Base-by-base conservation (phyloP, 2,797 vertebrate genomes). In the Xerus rutilus region DNA sequence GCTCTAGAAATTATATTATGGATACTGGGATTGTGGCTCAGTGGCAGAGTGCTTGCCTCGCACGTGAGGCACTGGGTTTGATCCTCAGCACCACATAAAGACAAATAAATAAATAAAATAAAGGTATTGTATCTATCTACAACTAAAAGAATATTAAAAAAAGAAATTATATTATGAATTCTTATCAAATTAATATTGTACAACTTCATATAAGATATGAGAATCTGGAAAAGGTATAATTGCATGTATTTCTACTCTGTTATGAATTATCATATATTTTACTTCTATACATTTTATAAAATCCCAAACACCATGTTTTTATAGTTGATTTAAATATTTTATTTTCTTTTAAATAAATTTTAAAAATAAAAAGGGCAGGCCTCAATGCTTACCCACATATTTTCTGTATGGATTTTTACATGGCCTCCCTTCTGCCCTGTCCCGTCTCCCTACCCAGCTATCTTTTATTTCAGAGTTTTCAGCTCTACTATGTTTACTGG, bases 291-390 rank as follows among this genome's bases (percentile, higher is more conserved):
- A 47, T 76, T 9, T 67, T 45, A 13, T 59, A 89, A 87, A 79
- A 39, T 79, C 15, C 25, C 59, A 28, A 62, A 25, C 13, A 72
- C 49, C 77, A n/a, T 79, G n/a, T 35, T 59, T 70, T 62, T 47
- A 81, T 70, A 92, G 73, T 89, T 83, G 28, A 57, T 59, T 52
- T 81, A 69, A 89, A 88, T 7, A 52, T 17, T 52, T 28, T 25
- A 54, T 64, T 81, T 78, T 95, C 64, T 89, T 92, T 86, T 49
- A 84, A 77, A 54, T 5, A 83, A 79, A 43, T 84, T 86, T 83
- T 21, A 59, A 84, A 91, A 89, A 54, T 6, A 74, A 62, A 89
- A 76, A 76, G 23, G 30, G 17, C 4, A 76, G n/a, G 12, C 2
- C 72, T 73, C 14, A 32, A 15, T 30, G 72, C 52, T 69, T 94